These are phyloP conservation scores for Idaea biselata DNA, from an alignment of 2,888 invertebrate genomes.

Conservation along the genomic window DNA sequence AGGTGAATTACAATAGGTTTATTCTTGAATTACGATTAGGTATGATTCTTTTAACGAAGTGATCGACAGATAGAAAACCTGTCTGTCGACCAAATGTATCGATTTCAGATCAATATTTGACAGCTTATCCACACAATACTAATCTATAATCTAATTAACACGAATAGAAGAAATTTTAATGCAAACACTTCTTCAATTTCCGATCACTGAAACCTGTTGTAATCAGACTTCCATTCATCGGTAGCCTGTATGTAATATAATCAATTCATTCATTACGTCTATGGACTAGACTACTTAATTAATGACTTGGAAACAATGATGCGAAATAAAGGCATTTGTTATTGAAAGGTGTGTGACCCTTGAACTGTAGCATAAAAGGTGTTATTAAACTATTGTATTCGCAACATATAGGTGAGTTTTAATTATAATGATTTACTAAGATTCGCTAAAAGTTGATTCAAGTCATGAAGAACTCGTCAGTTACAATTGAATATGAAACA, in stretches of 20 bases:
- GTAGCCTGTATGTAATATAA: constrained; percentile 31
- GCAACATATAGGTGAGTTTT: neutral
- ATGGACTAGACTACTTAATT: neutral
- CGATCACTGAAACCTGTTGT: constrained; percentile 12
- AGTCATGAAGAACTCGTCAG: constrained; percentile 2
- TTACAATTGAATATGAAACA: constrained; percentile 25
- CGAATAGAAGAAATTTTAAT: neutral
- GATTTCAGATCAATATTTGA: no score
- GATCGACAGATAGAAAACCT: no score
- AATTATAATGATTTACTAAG: neutral
- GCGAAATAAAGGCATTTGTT: neutral
- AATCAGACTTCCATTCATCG: constrained; percentile 10
- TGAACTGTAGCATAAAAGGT: neutral
- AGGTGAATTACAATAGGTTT: constrained; percentile 42
- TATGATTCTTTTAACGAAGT: no score
- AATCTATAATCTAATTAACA: neutral
- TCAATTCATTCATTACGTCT: constrained; percentile 48
- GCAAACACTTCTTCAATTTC: neutral
- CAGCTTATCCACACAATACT: neutral
- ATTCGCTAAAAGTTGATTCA: neutral
- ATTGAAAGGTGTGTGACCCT: neutral
- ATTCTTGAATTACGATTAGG: neutral
- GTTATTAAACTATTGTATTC: neutral
- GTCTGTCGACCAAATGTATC: no score
- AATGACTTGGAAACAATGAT: neutral